Conservation (phyloP, 35 echinoderm and acorn worm species). For the Lytechinus variegatus region DNA sequence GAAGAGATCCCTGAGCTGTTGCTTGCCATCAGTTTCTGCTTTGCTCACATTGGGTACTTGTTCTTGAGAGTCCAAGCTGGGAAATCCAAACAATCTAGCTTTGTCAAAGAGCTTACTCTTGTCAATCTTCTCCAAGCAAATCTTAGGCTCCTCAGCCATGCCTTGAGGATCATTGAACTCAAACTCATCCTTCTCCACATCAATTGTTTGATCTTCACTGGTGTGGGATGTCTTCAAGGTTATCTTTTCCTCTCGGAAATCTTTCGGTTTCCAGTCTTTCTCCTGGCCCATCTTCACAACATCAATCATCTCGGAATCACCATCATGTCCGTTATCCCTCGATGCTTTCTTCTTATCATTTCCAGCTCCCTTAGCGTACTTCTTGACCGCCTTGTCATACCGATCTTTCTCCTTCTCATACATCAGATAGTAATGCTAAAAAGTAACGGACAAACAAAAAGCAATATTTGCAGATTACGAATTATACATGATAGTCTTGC, state of each 20-base stretch:
- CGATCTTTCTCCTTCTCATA: constrained; percentile 86
- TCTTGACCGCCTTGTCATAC: constrained; percentile 75
- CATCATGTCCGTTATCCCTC: neutral
- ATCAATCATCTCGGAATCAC: neutral
- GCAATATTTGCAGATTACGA: neutral
- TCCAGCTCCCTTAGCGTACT: constrained; percentile 62
- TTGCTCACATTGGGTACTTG: neutral
- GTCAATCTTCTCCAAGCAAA: constrained; percentile 45
- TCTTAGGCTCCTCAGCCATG: constrained; percentile 25
- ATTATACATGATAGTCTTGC: too few relatives aligned
- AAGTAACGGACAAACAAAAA: neutral
- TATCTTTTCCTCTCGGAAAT: constrained; percentile 4
- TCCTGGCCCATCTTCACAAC: constrained; percentile 37
- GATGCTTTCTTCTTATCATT: neutral
- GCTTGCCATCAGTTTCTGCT: neutral
- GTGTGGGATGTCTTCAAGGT: neutral
- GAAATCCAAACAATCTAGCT: constrained; percentile 6
- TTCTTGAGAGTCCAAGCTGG: neutral
- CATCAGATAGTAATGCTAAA: constrained; percentile 77
- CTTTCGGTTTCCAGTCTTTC: constrained; percentile 14
- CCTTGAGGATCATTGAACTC: constrained; percentile 11
- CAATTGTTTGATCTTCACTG: constrained; percentile 34
- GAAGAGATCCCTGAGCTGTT: neutral
- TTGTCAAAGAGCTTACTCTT: constrained; percentile 53
- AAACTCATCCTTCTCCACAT: constrained; percentile 51